A percentile compares a stretch with the other conserved stretches of the same genome.
Evolutionary conservation across 92 coral and sea anemone species (phyloP).

Genomic region (Anthopleura xanthogrammica): DNA sequence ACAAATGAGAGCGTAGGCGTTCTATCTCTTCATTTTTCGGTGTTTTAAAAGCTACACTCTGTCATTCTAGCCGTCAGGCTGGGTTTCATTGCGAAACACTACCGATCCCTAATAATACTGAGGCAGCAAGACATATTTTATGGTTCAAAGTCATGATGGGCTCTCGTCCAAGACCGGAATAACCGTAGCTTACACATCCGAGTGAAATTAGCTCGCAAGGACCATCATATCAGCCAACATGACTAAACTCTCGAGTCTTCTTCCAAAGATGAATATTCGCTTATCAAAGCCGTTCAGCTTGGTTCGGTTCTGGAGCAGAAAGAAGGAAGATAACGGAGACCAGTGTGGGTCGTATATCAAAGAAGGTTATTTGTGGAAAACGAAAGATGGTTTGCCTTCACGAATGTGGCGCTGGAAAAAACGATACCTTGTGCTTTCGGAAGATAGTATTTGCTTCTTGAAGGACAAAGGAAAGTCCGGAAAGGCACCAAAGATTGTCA

Average conservation of each 20-base stretch:
- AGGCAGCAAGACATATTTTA: neutral
- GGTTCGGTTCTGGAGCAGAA: conserved; percentile 40
- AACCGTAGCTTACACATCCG: neutral
- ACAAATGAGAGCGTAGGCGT: conserved; percentile 29
- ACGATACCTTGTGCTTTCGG: conserved; percentile 64
- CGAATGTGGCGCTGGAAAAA: conserved; percentile 66
- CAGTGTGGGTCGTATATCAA: conserved; percentile 43
- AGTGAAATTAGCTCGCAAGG: neutral
- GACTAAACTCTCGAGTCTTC: conserved; percentile 54
- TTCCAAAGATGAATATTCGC: conserved; percentile 49
- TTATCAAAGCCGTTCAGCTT: conserved; percentile 22
- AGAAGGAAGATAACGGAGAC: conserved; percentile 35
- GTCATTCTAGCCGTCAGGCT: neutral
- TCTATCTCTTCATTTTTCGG: conserved; percentile 1
- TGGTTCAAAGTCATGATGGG: neutral
- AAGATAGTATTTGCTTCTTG: conserved; percentile 64
- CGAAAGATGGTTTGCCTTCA: conserved; percentile 29
- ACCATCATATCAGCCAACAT: neutral
- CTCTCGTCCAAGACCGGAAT: neutral
- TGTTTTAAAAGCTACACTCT: conserved; percentile 20
- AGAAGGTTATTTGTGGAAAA: conserved; percentile 79
- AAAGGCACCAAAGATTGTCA: conserved; percentile 59
- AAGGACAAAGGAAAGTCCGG: conserved; percentile 62
- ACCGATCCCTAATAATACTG: neutral
- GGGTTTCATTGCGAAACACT: neutral